Conservation (phyloP, 2,113 vertebrate genomes). For the Harpagus bidentatus region DNA sequence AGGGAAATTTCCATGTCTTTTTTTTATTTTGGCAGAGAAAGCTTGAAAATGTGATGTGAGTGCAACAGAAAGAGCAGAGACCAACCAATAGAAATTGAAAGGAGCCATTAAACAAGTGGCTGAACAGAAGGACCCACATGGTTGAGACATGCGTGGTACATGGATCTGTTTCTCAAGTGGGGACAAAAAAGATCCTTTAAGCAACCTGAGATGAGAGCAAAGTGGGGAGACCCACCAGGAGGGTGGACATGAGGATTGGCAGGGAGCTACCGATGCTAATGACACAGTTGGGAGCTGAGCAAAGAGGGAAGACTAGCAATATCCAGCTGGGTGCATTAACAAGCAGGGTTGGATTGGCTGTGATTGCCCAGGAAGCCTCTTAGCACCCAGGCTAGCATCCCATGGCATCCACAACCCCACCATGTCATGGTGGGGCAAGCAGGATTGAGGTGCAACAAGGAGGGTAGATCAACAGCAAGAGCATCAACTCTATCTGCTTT, state of each 20-base stretch:
- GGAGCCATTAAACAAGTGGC: background rate
- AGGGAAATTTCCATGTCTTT: background rate
- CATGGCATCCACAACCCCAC: background rate
- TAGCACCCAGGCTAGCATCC: background rate
- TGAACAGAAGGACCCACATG: background rate
- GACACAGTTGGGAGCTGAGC: background rate
- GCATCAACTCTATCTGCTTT: background rate
- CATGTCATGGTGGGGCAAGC: background rate
- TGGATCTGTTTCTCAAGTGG: background rate
- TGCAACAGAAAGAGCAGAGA: rapidly evolving
- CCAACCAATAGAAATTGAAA: background rate
- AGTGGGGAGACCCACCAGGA: background rate
- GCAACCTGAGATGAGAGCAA: background rate
- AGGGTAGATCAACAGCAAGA: background rate
- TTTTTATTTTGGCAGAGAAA: background rate
- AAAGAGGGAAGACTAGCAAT: background rate
- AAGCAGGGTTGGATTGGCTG: background rate
- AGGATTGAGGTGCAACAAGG: background rate
- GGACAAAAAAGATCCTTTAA: background rate
- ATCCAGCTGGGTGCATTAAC: background rate
- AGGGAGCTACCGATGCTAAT: background rate
- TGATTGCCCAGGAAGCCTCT: background rate
- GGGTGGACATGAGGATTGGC: background rate
- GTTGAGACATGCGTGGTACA: rapidly evolving
- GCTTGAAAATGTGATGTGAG: background rate